These are phyloP conservation scores for Tachysurus fulvidraco DNA, from an alignment of 2,113 vertebrate genomes.

Conservation along the genomic window DNA sequence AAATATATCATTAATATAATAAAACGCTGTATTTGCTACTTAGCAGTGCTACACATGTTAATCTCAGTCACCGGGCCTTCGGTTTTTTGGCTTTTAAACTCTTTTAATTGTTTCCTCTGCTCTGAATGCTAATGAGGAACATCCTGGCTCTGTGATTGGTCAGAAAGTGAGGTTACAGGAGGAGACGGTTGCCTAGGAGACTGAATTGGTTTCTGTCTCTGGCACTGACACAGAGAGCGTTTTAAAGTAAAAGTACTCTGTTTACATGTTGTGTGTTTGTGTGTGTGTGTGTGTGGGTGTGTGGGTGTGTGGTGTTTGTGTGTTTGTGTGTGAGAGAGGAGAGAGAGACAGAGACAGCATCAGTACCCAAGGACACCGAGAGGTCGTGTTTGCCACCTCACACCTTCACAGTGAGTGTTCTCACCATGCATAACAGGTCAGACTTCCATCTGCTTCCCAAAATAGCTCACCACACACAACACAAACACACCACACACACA, in stretches of 20 bases:
- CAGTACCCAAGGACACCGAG: not conserved
- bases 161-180: slow-evolving; percentile 35
- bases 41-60: not conserved
- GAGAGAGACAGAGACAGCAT: not conserved
- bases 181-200: slow-evolving; percentile 64
- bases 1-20: not conserved
- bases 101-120: slow-evolving; percentile 42
- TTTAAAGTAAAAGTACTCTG: not conserved
- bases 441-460: slow-evolving; percentile 32
- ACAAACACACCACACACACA: not conserved
- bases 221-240: not conserved
- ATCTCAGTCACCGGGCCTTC: slow-evolving; percentile 31
- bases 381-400: slow-evolving; percentile 1
- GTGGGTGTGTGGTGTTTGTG: slow-evolving; percentile 16
- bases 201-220: slow-evolving; percentile 60
- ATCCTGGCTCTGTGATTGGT: slow-evolving; percentile 60
- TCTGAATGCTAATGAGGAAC: slow-evolving; percentile 66
- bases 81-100: slow-evolving; percentile 13
- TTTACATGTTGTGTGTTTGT: too few relatives aligned
- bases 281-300: slow-evolving; percentile 13
- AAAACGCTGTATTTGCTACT: not conserved
- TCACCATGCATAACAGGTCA: slow-evolving; percentile 41
- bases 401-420: slow-evolving; percentile 12
- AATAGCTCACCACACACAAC: slow-evolving; percentile 21
- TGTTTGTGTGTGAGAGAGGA: too few relatives aligned